phyloP scores from a whole-genome alignment of 1,140 invertebrate genomes.

The Lordiphosa clarofinis region DNA sequence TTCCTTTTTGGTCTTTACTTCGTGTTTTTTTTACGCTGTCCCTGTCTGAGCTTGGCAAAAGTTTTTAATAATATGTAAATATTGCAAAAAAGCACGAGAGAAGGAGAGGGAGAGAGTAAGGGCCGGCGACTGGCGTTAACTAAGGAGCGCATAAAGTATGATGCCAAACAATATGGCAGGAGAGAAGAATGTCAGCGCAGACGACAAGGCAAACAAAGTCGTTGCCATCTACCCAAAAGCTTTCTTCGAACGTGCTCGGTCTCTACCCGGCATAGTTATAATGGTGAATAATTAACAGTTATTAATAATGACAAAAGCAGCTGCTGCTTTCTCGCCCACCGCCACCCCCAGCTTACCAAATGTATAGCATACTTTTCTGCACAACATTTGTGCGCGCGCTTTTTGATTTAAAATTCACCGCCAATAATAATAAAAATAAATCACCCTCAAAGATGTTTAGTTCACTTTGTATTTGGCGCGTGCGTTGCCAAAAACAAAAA shows the following conservation, averaged over 20 bases:
- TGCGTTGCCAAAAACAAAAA: conserved; percentile 23
- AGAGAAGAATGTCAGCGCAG: background rate
- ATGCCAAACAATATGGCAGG: conserved; percentile 64
- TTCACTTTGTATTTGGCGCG: conserved; percentile 14
- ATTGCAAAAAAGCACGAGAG: conserved; percentile 29
- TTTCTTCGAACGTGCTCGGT: conserved; percentile 38
- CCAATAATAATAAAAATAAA: conserved; percentile 77
- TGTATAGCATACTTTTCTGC: conserved; percentile 50
- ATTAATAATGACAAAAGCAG: conserved; percentile 79
- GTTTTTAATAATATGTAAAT: conserved; percentile 77
- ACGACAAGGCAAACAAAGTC: conserved; percentile 8
- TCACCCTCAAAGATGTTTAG: conserved; percentile 36
- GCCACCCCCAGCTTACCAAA: conserved; percentile 35
- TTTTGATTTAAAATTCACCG: conserved; percentile 76
- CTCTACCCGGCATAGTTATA: conserved; percentile 48
- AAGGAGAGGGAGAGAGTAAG: background rate
- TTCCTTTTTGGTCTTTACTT: conserved; percentile 28
- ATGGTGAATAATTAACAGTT: conserved; percentile 79
- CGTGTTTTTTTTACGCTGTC: conserved; percentile 2
- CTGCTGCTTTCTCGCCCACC: conserved; percentile 38
- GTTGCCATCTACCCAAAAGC: background rate
- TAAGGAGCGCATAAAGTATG: conserved; percentile 69
- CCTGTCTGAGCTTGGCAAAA: conserved; percentile 49
- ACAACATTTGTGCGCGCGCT: conserved; percentile 49
- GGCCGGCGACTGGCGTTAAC: conserved; percentile 51